Base-by-base conservation (phyloP, 92 coral and sea anemone species). In the Paramuricea clavata region DNA sequence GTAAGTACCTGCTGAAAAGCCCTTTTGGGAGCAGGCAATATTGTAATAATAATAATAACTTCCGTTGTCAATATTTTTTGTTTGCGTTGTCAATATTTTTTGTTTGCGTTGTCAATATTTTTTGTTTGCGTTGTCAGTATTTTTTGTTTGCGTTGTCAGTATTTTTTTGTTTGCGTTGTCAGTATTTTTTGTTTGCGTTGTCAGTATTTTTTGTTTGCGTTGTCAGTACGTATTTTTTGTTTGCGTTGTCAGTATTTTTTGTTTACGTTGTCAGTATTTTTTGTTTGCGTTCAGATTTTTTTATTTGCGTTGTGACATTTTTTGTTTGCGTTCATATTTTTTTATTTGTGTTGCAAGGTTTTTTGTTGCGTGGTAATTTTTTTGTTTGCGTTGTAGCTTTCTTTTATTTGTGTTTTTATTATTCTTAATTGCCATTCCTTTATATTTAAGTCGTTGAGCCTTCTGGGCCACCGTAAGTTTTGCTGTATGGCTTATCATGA, bases 381-480 rank as follows among this genome's bases (percentile, higher is more conserved):
- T 56, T 56, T 56, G 0, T n/a, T 56, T 17, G 26, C 0, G 64
- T 8, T 56, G 3, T n/a, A n/a, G n/a, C n/a, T n/a, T n/a, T n/a
- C n/a, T n/a, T n/a, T 56, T n/a, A 56, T 2, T 15, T 56, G 26
- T 56, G 64, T 15, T 56, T 16, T 56, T 17, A 8, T 8, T 17
- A 17, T 56, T 23, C 26, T n/a, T 16, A 56, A 2, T 5, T 17
- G 64, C 64, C 0, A 56, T 56, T 56, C 26, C 6, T 56, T 0
- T 15, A 8, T 56, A 56, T 56, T 56, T 16, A n/a, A n/a, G 54
- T 56, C 7, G 64, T 56, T 56, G 64, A 56, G 64, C 64, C 64
- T 56, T 56, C 64, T 56, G 64, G 64, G 64, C 64, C 64, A 56
- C 64, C 64, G 23, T 56, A 56, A n/a, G n/a, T n/a, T n/a, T n/a